Evolutionary conservation across 2,888 invertebrate species (phyloP), one percentile per base, ranked within the genome.

Genomic region (Polia nebulosa): DNA sequence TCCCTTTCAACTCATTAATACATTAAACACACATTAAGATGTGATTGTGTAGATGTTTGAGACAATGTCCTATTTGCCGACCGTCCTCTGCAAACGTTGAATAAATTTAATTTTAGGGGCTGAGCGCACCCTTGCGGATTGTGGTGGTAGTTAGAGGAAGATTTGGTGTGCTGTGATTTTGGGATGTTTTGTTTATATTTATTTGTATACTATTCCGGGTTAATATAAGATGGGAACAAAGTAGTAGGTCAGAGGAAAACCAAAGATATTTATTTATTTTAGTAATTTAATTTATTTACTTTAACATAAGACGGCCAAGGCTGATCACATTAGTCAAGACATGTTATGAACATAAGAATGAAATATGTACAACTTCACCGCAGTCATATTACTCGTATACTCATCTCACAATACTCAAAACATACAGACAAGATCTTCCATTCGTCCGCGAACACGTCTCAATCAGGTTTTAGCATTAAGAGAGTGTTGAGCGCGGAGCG

Each of bases 1-100:
- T 55, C 77, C 76, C 73, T 85, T 81, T 86, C 79, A 87, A 87
- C 89, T 91, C 91, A 92, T 92, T 92, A 93, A 92, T 90, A 91
- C 89, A 91, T 92, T 92, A 91, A 90, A 91, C 89, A 92, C 90
- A 91, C 89, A 90, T 93, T 90, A 89, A 86, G 87, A 87, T 84
- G 85, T 82, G 84, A 89, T 90, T 87, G 84, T 87, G 84, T 84
- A 71, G 71, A 84, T 78, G 78, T 74, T 78, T 61, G 82, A 85
- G 87, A 88, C 87, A 89, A 87, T 83, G 85, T 79, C 69, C 81
- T 87, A 89, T 89, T 89, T 89, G 80, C 85, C 59, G 73, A 87
- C 79, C 82, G 90, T 91, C 93, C 93, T 92, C 65, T 88, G 80
- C 83, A 92, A 93, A 92, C 85, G 88, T 81, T 67, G 79, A 72